These are phyloP conservation scores for Podarcis muralis DNA, from an alignment of 2,113 vertebrate genomes.

Conservation along the genomic window DNA sequence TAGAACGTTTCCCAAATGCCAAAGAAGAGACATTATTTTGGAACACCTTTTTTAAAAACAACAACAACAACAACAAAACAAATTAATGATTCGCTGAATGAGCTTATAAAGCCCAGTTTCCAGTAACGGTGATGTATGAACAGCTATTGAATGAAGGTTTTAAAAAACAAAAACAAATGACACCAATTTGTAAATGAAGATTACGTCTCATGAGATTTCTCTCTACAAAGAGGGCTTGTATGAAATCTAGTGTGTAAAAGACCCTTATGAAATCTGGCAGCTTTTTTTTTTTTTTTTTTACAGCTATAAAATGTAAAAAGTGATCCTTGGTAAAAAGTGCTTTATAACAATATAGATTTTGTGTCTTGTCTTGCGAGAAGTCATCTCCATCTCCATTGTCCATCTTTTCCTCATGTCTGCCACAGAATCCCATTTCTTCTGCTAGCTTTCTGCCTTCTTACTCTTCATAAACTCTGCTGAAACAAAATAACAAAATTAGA, in stretches of 20 bases:
- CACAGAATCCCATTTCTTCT: conserved; percentile 52
- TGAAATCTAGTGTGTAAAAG: conserved; percentile 67
- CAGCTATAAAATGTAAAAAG: conserved; percentile 83
- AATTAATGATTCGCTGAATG: conserved; percentile 53
- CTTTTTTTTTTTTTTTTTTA: conserved; percentile 60
- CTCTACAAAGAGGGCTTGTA: conserved; percentile 58
- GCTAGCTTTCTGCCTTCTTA: conserved; percentile 48
- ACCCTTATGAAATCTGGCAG: conserved; percentile 75
- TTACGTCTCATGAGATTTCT: conserved; percentile 50
- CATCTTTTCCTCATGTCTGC: conserved; percentile 58
- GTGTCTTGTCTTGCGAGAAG: conserved; percentile 69
- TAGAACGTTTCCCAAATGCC: not conserved
- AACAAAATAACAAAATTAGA: conserved; percentile 44
- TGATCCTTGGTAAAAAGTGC: conserved; percentile 82
- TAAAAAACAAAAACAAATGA: conserved; percentile 12
- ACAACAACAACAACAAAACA: not conserved
- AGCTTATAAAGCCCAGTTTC: conserved; percentile 81
- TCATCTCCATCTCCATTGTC: conserved; percentile 62
- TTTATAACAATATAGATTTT: conserved; percentile 77
- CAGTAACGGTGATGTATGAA: conserved; percentile 70
- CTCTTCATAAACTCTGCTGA: conserved; percentile 80
- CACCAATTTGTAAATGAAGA: conserved; percentile 58
- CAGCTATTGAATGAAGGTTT: conserved; percentile 47
- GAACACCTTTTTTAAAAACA: conserved; percentile 18
- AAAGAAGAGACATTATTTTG: conserved; percentile 5